These are phyloP conservation scores for Chondrosia reniformis DNA, from an alignment of 37 sponge, comb jelly and placozoan genomes.

Conservation along the genomic window DNA sequence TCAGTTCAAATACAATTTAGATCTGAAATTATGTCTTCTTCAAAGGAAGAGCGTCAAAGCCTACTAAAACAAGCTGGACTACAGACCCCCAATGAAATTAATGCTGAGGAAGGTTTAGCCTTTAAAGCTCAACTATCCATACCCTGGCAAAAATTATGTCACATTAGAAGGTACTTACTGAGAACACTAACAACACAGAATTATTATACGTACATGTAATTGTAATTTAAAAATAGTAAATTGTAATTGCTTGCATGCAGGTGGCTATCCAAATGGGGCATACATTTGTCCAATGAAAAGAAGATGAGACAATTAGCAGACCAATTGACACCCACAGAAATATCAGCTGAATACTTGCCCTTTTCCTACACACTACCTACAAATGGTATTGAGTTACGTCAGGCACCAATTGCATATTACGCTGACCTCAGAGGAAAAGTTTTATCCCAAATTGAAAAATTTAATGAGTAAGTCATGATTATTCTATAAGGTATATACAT, in stretches of 20 bases:
- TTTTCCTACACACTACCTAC: neutral
- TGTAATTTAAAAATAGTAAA: neutral
- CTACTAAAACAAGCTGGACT: too few relatives aligned
- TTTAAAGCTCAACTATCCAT: neutral
- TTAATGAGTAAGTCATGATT: too few relatives aligned
- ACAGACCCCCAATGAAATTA: too few relatives aligned
- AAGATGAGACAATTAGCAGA: slow-evolving; percentile 1
- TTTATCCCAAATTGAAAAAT: too few relatives aligned
- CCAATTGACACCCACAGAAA: neutral
- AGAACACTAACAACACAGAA: neutral
- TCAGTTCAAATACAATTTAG: too few relatives aligned
- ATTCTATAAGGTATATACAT: too few relatives aligned
- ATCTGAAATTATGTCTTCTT: too few relatives aligned
- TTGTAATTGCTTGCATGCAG: neutral
- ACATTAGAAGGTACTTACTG: neutral
- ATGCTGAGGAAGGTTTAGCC: neutral
- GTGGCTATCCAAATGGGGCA: neutral
- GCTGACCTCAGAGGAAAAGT: too few relatives aligned
- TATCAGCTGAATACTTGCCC: slow-evolving; percentile 17
- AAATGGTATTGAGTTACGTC: slow-evolving; percentile 16
- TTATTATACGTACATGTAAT: neutral
- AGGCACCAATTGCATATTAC: slow-evolving; percentile 30
- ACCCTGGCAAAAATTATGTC: neutral
- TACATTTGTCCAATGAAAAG: slow-evolving; percentile 26
- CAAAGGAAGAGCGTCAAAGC: too few relatives aligned